A percentile compares a stretch with the other conserved stretches of the same genome.
Evolutionary conservation across 2,888 invertebrate species (phyloP).

Genomic region (Synanthedon andrenaeformis): DNA sequence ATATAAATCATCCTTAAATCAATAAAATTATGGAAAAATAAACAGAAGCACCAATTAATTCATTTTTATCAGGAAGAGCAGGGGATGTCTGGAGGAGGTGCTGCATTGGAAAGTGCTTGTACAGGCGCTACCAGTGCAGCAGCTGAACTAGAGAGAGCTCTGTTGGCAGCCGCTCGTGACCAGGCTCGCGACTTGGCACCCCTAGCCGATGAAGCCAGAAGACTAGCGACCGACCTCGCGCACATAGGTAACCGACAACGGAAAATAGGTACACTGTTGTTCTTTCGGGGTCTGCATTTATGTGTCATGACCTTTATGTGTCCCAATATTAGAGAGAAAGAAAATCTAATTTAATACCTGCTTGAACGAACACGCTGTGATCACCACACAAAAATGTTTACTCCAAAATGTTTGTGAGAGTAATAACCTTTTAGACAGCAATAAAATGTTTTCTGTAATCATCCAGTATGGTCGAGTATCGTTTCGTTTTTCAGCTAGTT

Average conservation of each 20-base stretch:
- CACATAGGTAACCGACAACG: constrained; percentile 60
- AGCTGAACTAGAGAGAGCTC: constrained; percentile 83
- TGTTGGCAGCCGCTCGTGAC: constrained; percentile 73
- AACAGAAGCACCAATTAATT: neutral
- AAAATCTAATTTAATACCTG: no score
- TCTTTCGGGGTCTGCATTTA: constrained; percentile 25
- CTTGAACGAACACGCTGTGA: no score
- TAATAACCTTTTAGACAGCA: neutral
- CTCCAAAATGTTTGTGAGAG: constrained; percentile 7
- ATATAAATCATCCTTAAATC: no score
- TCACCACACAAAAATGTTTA: constrained; percentile 21
- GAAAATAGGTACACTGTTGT: constrained; percentile 42
- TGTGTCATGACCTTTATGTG: constrained; percentile 12
- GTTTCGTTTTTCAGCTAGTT: constrained; percentile 48
- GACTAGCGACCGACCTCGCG: constrained; percentile 58
- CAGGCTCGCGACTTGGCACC: constrained; percentile 59
- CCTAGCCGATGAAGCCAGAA: constrained; percentile 56
- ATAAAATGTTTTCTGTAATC: neutral
- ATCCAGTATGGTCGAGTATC: neutral
- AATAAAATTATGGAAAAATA: no score
- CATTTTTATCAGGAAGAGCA: constrained; percentile 44
- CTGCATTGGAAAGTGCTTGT: constrained; percentile 69
- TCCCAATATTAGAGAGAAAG: neutral
- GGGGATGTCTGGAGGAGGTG: constrained; percentile 44
- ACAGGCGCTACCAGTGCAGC: constrained; percentile 83